These are phyloP conservation scores for Apogon hyalosoma DNA, from an alignment of 2,797 vertebrate species.

Conservation along the genomic window DNA sequence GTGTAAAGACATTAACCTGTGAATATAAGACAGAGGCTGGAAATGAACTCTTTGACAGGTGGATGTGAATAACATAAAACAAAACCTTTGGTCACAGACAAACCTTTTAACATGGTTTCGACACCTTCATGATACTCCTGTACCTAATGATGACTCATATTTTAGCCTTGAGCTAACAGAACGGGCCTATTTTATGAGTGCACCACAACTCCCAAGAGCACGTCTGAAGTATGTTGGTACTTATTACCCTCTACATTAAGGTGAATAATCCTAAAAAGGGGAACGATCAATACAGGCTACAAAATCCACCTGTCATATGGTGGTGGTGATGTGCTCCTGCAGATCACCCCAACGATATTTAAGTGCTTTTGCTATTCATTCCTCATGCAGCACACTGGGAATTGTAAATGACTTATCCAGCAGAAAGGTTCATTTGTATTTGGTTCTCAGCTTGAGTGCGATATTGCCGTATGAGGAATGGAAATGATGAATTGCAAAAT, in stretches of 20 bases:
- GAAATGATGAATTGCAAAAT: not conserved
- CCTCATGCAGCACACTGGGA: not conserved
- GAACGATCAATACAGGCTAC: constrained; percentile 12
- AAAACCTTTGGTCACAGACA: constrained; percentile 15
- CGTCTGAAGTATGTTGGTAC: constrained; percentile 17
- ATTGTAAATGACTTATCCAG: not conserved
- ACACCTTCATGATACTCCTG: constrained; percentile 25
- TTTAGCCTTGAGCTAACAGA: constrained; percentile 38
- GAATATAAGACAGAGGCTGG: constrained; percentile 13
- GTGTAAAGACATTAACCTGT: constrained; percentile 20
- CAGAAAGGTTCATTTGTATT: constrained; percentile 6
- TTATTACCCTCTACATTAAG: constrained; percentile 29
- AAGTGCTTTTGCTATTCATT: constrained; percentile 10
- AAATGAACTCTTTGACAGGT: constrained; percentile 18
- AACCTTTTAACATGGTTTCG: constrained; percentile 24
- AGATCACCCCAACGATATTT: constrained; percentile 15
- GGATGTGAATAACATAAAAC: constrained; percentile 31
- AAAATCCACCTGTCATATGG: constrained; percentile 6
- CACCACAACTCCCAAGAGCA: constrained; percentile 30
- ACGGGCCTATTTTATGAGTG: constrained; percentile 48
- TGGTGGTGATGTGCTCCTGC: constrained; percentile 3
- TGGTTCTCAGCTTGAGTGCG: not conserved
- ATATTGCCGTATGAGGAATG: constrained; percentile 2
- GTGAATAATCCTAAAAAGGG: constrained; percentile 35
- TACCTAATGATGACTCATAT: constrained; percentile 46